Conservation (phyloP, 2,797 vertebrate genomes). For the Malurus splendens region DNA sequence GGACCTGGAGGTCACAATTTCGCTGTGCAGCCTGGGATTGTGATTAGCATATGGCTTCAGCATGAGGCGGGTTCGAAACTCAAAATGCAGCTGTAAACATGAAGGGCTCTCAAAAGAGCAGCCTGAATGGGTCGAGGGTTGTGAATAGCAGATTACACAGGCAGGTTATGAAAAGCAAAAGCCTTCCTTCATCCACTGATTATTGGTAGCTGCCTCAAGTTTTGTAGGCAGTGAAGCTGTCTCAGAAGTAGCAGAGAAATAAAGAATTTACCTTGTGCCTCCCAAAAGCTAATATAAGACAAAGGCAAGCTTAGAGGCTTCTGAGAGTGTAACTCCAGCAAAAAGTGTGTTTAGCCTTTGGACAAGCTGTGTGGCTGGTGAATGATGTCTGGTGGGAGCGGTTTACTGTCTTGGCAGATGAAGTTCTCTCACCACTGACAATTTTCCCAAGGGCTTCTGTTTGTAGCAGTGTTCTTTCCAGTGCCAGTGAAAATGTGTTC, state of each 20-base stretch:
- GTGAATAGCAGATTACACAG: not conserved
- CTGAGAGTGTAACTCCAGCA: not conserved
- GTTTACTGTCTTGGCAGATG: not conserved
- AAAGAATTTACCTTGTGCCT: not conserved
- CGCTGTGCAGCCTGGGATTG: not conserved
- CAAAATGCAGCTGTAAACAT: not conserved
- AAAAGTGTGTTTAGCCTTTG: not conserved
- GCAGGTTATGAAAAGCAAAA: not conserved
- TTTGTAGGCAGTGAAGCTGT: not conserved
- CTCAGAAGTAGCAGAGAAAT: not conserved
- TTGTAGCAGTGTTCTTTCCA: not conserved
- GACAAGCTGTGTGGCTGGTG: not conserved
- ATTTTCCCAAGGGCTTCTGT: not conserved
- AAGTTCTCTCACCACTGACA: fast-evolving
- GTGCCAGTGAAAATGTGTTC: not conserved
- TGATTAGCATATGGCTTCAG: fast-evolving
- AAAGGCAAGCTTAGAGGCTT: not conserved
- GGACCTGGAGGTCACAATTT: not conserved
- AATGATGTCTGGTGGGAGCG: not conserved
- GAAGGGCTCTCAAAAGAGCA: not conserved
- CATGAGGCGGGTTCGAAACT: not conserved
- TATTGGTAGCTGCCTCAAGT: not conserved
- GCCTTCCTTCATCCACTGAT: not conserved
- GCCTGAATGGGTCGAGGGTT: fast-evolving
- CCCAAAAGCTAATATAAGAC: not conserved